phyloP scores from a whole-genome alignment of 2,888 invertebrate species.

The Drosophila fulvimacula region DNA sequence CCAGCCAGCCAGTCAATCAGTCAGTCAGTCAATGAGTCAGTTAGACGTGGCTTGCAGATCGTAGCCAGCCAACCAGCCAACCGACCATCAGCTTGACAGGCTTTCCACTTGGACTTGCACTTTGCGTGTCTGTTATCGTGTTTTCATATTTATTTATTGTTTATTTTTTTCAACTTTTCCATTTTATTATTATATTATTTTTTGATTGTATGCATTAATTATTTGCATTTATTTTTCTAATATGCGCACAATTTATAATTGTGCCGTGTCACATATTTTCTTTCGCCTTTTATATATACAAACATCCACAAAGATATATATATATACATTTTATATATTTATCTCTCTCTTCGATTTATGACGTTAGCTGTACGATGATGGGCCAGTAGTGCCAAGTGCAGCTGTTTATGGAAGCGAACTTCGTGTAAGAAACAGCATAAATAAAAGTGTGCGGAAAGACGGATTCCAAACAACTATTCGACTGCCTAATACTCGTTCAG shows the following conservation, averaged over 20 bases:
- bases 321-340: conserved; percentile 4
- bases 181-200: conserved; percentile 20
- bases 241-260: conserved; percentile 54
- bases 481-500: neutral
- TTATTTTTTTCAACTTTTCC: conserved; percentile 16
- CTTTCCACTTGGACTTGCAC: conserved; percentile 42
- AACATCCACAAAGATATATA: neutral
- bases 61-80: conserved; percentile 21
- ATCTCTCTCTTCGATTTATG: conserved; percentile 22
- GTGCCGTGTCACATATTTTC: conserved; percentile 8
- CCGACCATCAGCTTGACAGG: conserved; percentile 45
- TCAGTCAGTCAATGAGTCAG: conserved; percentile 19
- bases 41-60: conserved; percentile 11
- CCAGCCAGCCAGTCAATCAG: conserved; percentile 13
- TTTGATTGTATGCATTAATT: conserved; percentile 28
- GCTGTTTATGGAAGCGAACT: neutral
- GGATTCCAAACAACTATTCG: neutral
- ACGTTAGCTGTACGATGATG: conserved; percentile 52
- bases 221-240: conserved; percentile 56
- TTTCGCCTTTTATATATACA: conserved; percentile 1
- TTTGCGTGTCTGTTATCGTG: conserved; percentile 52
- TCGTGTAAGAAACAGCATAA: neutral
- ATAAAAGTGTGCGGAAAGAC: neutral
- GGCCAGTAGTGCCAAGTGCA: conserved; percentile 70
- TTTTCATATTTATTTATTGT: conserved; percentile 8